phyloP scores from a whole-genome alignment of 2,113 vertebrate genomes.

The Pachypanchax playfairii region DNA sequence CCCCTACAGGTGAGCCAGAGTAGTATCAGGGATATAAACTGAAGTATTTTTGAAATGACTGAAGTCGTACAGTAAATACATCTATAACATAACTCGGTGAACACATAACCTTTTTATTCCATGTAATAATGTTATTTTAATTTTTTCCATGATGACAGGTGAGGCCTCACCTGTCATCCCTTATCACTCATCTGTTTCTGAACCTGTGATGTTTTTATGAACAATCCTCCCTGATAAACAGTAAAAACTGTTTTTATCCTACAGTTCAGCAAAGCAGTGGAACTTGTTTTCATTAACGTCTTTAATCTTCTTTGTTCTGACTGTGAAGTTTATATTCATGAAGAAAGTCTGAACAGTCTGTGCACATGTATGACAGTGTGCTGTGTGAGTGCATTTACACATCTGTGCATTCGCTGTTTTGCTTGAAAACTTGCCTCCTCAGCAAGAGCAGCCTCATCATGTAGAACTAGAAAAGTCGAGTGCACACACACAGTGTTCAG shows the following conservation, averaged over 20 bases:
- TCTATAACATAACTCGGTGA: too few relatives aligned
- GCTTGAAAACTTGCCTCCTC: conserved; percentile 47
- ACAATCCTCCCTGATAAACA: background rate
- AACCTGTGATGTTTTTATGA: too few relatives aligned
- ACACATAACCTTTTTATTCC: too few relatives aligned
- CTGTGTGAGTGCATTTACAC: conserved; percentile 45
- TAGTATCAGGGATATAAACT: too few relatives aligned
- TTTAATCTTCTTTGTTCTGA: conserved; percentile 26
- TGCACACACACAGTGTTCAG: conserved; percentile 35
- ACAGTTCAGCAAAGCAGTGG: background rate
- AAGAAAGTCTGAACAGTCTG: conserved; percentile 12
- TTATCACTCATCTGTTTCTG: too few relatives aligned
- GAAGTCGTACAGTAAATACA: too few relatives aligned
- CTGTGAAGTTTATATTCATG: conserved; percentile 3
- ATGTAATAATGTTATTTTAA: too few relatives aligned
- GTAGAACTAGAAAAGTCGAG: conserved; percentile 51
- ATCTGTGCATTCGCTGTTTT: conserved; percentile 55
- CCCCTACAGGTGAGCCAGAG: too few relatives aligned
- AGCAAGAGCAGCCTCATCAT: conserved; percentile 50
- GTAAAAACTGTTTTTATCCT: background rate
- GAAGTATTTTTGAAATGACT: too few relatives aligned
- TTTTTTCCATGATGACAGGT: too few relatives aligned
- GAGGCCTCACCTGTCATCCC: too few relatives aligned
- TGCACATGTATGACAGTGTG: conserved; percentile 18
- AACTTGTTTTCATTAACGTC: conserved; percentile 6